Evolutionary conservation across 2,113 vertebrate genomes (phyloP).

Genomic region (Lagopus leucura): DNA sequence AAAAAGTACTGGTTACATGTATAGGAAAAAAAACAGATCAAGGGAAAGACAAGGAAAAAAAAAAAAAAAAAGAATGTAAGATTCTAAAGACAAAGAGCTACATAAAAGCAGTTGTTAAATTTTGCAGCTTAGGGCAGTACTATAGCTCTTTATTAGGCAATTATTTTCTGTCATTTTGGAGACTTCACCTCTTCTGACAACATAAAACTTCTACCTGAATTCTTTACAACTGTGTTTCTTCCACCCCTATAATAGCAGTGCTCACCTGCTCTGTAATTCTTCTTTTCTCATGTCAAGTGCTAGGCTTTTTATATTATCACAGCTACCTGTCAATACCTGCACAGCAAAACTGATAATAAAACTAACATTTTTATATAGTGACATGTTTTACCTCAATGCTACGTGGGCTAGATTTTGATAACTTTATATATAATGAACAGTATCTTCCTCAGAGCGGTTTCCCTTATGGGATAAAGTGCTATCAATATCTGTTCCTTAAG

Average conservation of each 20-base stretch:
- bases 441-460: conserved; percentile 9
- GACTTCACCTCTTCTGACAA: conserved; percentile 25
- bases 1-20: not conserved
- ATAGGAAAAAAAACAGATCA: not conserved
- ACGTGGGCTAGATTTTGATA: not conserved
- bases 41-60: conserved; percentile 3
- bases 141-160: conserved; percentile 63
- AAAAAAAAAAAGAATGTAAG: conserved; percentile 35
- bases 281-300: not conserved
- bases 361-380: not conserved
- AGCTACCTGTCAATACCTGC: conserved; percentile 36
- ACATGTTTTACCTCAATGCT: not conserved
- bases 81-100: not conserved
- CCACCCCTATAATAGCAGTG: not conserved
- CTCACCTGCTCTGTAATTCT: not conserved
- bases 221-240: not conserved
- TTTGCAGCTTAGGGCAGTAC: conserved; percentile 44
- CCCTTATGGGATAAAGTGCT: conserved; percentile 19
- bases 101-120: conserved; percentile 55
- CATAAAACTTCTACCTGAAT: conserved; percentile 18
- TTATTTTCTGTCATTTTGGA: conserved; percentile 60
- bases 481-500: conserved; percentile 41
- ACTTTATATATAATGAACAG: conserved; percentile 29
- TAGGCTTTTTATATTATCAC: conserved; percentile 11
- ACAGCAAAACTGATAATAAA: conserved; percentile 16